Conservation (phyloP, 2,888 invertebrate genomes). For the Cheilosia urbana region DNA sequence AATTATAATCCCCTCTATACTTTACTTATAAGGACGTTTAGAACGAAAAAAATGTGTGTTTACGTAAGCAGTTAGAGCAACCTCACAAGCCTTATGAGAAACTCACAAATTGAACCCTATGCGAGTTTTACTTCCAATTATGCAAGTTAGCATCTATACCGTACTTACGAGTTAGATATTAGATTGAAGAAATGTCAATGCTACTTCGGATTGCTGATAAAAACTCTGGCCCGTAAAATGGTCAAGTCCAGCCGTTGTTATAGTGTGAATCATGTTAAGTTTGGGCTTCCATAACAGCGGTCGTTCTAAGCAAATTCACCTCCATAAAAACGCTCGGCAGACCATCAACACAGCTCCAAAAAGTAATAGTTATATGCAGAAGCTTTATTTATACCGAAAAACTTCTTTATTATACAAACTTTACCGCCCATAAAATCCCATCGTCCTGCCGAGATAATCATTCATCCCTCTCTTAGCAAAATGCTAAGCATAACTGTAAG, state of each 20-base stretch:
- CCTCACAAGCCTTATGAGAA: no score
- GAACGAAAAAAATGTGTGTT: no score
- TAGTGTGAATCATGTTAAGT: slow-evolving; percentile 17
- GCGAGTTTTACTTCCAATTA: no score
- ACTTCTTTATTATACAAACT: slow-evolving; percentile 61
- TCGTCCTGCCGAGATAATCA: slow-evolving; percentile 63
- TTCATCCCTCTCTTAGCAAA: slow-evolving; percentile 66
- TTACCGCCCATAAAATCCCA: slow-evolving; percentile 70
- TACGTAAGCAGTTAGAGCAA: no score
- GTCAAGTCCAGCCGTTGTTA: background rate
- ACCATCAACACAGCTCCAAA: slow-evolving; percentile 23
- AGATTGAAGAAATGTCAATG: background rate
- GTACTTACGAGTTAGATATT: no score
- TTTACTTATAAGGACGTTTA: no score
- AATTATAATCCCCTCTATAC: no score
- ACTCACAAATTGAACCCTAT: no score
- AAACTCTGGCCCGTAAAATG: background rate
- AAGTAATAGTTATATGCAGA: background rate
- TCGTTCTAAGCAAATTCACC: slow-evolving; percentile 50
- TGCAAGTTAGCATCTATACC: no score
- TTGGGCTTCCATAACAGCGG: slow-evolving; percentile 10
- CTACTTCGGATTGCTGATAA: background rate
- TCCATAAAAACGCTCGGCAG: slow-evolving; percentile 38
- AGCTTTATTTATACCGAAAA: slow-evolving; percentile 16
- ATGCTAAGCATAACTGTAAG: slow-evolving; percentile 39